These are phyloP conservation scores for Megamerina dolium DNA, from an alignment of 2,888 invertebrate species.

Conservation along the genomic window DNA sequence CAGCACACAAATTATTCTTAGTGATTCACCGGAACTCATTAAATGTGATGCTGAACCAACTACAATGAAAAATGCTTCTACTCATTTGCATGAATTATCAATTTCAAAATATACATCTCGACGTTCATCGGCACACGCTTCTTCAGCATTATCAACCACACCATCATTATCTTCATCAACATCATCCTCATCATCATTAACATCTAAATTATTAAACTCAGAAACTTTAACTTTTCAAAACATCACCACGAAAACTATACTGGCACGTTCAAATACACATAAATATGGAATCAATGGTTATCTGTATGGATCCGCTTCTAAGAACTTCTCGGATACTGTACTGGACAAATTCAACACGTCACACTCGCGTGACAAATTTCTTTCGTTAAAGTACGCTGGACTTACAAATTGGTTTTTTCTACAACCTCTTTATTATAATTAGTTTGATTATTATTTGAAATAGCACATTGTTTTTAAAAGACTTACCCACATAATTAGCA, in stretches of 20 bases:
- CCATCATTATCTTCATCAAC: slow-evolving; percentile 9
- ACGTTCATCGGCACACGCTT: background rate
- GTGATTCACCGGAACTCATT: slow-evolving; percentile 19
- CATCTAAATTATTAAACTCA: slow-evolving; percentile 23
- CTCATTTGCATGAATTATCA: too few species aligned
- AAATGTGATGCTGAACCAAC: slow-evolving; percentile 7
- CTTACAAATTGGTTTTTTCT: background rate
- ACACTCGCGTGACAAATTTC: slow-evolving; percentile 42
- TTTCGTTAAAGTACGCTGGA: slow-evolving; percentile 45
- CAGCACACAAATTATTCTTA: slow-evolving; percentile 35
- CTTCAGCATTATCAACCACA: slow-evolving; percentile 8
- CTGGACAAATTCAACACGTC: slow-evolving; percentile 29
- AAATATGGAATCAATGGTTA: slow-evolving; percentile 28
- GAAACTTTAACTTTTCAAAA: slow-evolving; percentile 14
- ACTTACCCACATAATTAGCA: too few species aligned
- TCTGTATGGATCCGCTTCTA: slow-evolving; percentile 30
- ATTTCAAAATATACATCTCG: background rate
- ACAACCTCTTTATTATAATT: background rate
- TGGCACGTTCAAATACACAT: slow-evolving; percentile 29
- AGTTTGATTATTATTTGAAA: too few species aligned
- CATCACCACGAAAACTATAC: slow-evolving; percentile 36
- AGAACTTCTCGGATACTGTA: slow-evolving; percentile 19
- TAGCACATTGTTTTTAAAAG: too few species aligned
- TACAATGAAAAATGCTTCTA: background rate
- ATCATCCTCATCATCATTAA: slow-evolving; percentile 17